These are phyloP conservation scores for Channa maculata DNA, from an alignment of 2,113 vertebrate species.

Conservation along the genomic window DNA sequence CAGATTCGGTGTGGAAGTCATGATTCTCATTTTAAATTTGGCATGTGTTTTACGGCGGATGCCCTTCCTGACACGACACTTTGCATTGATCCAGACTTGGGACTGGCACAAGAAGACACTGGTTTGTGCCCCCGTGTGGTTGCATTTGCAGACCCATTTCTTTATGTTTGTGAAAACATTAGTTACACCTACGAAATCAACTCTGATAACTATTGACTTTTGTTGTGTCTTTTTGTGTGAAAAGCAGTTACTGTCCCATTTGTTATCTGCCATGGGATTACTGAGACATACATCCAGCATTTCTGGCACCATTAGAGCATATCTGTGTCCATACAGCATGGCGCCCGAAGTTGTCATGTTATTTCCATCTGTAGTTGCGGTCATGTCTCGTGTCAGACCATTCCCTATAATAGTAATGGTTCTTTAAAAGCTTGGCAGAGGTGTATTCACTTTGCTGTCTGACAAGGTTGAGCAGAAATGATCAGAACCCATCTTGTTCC, in stretches of 20 bases:
- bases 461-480: conserved; percentile 57
- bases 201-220: conserved; percentile 3
- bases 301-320: conserved; percentile 50
- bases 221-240: not conserved
- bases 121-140: too few relatives aligned
- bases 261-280: conserved; percentile 23
- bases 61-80: too few relatives aligned
- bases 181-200: not conserved
- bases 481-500: conserved; percentile 40
- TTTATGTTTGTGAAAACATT: too few relatives aligned
- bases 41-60: too few relatives aligned
- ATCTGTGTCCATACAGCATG: conserved; percentile 28
- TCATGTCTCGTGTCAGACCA: conserved; percentile 49
- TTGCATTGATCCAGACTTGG: too few relatives aligned
- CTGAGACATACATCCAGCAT: conserved; percentile 22
- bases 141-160: too few relatives aligned
- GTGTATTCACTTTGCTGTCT: conserved; percentile 59
- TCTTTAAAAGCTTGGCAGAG: conserved; percentile 67
- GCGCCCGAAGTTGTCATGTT: conserved; percentile 49
- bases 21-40: too few relatives aligned
- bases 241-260: not conserved
- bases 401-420: conserved; percentile 69
- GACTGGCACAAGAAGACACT: too few relatives aligned
- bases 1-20: too few relatives aligned
- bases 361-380: conserved; percentile 54